phyloP scores from a whole-genome alignment of 2,888 invertebrate species.

The Steinernema hermaphroditum region DNA sequence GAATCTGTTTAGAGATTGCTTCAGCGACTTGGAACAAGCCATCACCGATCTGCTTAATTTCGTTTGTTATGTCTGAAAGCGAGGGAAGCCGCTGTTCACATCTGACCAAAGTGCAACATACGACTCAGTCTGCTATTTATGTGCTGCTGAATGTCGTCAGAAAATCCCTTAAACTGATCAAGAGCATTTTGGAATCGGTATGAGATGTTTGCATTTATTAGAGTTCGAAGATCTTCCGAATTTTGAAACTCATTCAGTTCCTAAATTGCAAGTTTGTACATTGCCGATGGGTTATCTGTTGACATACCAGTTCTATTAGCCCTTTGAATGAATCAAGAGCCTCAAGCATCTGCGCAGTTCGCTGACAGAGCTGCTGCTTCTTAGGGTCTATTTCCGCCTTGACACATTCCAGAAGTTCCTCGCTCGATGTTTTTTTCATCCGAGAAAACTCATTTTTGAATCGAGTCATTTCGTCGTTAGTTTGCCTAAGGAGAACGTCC shows the following conservation, averaged over 20 bases:
- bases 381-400: conserved; percentile 53
- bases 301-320: conserved; percentile 44
- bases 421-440: conserved; percentile 24
- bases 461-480: conserved; percentile 18
- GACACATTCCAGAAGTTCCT: conserved; percentile 35
- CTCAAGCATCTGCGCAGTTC: conserved; percentile 50
- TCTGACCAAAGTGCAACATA: background rate
- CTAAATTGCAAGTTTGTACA: conserved; percentile 37
- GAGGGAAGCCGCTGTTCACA: too few species aligned
- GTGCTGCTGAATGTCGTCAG: conserved; percentile 42
- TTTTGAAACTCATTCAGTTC: conserved; percentile 43
- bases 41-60: conserved; percentile 52
- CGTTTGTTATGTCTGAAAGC: conserved; percentile 51
- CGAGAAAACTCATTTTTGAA: conserved; percentile 8
- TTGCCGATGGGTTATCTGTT: background rate
- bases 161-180: conserved; percentile 45
- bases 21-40: conserved; percentile 59
- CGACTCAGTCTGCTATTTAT: background rate
- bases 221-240: conserved; percentile 42
- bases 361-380: conserved; percentile 49
- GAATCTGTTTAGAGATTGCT: conserved; percentile 54
- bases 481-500: background rate
- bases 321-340: conserved; percentile 49
- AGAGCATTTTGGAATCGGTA: conserved; percentile 44
- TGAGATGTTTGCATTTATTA: conserved; percentile 49